Evolutionary conservation across 2,113 vertebrate species (phyloP).

Genomic region (rat (Rattus norvegicus)): GRCr8 NC_086034.1:51623501-51624000

Average conservation of each 20-base stretch:
- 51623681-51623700: neutral
- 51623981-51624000: neutral
- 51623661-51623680: neutral
- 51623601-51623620: no score
- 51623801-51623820: neutral
- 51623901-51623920: neutral
- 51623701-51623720: neutral
- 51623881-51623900: neutral
- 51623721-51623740: neutral
- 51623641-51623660: neutral
- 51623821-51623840: neutral
- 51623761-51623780: neutral
- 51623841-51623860: neutral
- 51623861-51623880: neutral
- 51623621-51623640: neutral
- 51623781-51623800: neutral
- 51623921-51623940: neutral
- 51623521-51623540: slow-evolving; percentile 1
- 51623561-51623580: neutral
- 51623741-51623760: neutral
- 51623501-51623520: neutral
- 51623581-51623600: fast-evolving
- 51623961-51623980: neutral
- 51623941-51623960: neutral
- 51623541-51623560: neutral